Evolutionary conservation across 1,140 invertebrate species (phyloP).

Genomic region (Oryctes rhinoceros): DNA sequence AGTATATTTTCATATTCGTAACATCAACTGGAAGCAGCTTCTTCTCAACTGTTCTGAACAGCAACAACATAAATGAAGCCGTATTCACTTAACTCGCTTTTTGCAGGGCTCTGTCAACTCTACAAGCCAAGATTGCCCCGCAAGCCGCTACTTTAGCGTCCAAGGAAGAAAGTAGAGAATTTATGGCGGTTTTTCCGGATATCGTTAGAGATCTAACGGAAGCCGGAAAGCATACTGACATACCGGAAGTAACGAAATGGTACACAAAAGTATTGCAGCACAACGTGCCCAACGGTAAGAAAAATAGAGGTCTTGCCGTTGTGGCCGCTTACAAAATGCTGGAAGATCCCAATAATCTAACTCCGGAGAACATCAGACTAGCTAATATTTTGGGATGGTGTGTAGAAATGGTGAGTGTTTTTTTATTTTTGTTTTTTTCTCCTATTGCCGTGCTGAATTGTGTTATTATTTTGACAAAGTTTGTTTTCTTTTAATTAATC

Average conservation of each 20-base stretch:
- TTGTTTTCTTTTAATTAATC: too few species aligned
- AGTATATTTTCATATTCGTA: too few species aligned
- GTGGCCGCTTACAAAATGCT: constrained; percentile 83
- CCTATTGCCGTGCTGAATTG: too few species aligned
- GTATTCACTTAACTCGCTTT: neutral
- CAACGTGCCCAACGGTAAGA: constrained; percentile 83
- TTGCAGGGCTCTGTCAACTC: constrained; percentile 59
- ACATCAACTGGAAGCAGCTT: too few species aligned
- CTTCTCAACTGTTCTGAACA: too few species aligned
- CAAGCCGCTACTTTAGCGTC: constrained; percentile 48
- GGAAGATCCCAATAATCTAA: constrained; percentile 68
- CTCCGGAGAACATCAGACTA: constrained; percentile 79
- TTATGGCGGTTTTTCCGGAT: constrained; percentile 88
- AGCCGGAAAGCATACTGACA: constrained; percentile 73
- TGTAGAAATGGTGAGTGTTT: constrained; percentile 83
- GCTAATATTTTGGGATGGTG: constrained; percentile 93
- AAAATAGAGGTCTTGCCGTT: constrained; percentile 82
- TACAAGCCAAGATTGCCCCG: constrained; percentile 53
- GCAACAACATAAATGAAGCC: neutral
- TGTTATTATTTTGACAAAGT: too few species aligned
- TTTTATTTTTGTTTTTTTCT: constrained; percentile 29
- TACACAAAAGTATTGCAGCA: constrained; percentile 82
- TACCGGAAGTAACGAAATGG: constrained; percentile 81
- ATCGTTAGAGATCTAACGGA: constrained; percentile 83
- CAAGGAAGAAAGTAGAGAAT: constrained; percentile 84